Percentiles rank a stretch among this genome's conserved stretches.
Evolutionary conservation across 2,888 invertebrate genomes (phyloP).

Genomic region (Drosophila putrida): DNA sequence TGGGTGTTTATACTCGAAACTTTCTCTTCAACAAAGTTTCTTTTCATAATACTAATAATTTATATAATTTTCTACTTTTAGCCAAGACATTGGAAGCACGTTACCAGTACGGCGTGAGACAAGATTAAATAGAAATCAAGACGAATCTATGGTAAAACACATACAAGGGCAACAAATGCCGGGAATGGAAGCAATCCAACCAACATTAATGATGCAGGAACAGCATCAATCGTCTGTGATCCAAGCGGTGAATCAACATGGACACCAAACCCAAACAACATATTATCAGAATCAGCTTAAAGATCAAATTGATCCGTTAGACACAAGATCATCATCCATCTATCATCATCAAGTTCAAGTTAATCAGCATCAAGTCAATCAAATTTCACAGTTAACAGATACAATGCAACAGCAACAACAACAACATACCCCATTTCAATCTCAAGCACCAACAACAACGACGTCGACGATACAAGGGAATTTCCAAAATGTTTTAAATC

Average conservation of each 20-base stretch:
- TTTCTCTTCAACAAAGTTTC: background rate
- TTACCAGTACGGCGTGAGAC: conserved; percentile 18
- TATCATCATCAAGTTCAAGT: conserved; percentile 34
- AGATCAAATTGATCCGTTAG: conserved; percentile 21
- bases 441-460: conserved; percentile 43
- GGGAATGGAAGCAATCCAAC: conserved; percentile 26
- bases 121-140: conserved; percentile 10
- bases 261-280: conserved; percentile 43
- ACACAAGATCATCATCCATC: conserved; percentile 54
- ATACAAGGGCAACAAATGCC: conserved; percentile 21
- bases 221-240: conserved; percentile 38
- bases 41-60: background rate
- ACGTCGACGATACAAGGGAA: conserved; percentile 69
- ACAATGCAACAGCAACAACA: conserved; percentile 34
- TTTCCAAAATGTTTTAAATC: conserved; percentile 77
- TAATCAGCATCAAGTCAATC: conserved; percentile 32
- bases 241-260: conserved; percentile 50
- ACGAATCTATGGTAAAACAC: conserved; percentile 13
- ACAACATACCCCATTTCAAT: conserved; percentile 34
- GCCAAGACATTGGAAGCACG: conserved; percentile 10
- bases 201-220: conserved; percentile 56
- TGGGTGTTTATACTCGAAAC: conserved; percentile 12
- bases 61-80: conserved; percentile 10
- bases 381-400: conserved; percentile 13
- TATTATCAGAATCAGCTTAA: conserved; percentile 40